phyloP scores from a whole-genome alignment of 2,797 vertebrate species.

The Philypnodon macrostomus region DNA sequence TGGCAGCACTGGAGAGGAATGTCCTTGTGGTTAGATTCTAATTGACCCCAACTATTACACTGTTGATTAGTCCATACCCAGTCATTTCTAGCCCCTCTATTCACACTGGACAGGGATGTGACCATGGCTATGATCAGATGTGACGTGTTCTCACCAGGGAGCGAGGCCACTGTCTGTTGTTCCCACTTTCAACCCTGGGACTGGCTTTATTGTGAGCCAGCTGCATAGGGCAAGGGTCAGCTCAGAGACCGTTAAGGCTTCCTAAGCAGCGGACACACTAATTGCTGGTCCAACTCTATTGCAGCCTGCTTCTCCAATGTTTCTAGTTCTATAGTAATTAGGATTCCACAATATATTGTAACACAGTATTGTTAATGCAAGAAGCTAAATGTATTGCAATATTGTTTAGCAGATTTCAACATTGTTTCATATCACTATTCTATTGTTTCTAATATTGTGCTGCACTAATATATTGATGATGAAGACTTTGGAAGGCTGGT shows the following conservation, averaged over 20 bases:
- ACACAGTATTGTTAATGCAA: no score
- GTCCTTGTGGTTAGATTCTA: slow-evolving; percentile 23
- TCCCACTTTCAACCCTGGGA: slow-evolving; percentile 46
- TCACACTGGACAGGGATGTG: slow-evolving; percentile 40
- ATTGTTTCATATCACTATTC: no score
- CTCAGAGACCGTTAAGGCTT: slow-evolving; percentile 57
- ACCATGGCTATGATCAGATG: slow-evolving; percentile 62
- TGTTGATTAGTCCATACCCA: slow-evolving; percentile 22
- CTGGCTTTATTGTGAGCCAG: slow-evolving; percentile 64
- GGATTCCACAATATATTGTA: no score
- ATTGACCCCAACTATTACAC: slow-evolving; percentile 27
- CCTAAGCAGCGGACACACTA: slow-evolving; percentile 63
- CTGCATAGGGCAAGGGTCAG: slow-evolving; percentile 70
- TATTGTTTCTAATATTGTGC: no score
- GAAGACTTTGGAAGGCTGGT: slow-evolving; percentile 33
- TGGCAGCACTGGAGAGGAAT: background rate
- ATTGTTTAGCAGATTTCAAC: no score
- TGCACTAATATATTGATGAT: no score
- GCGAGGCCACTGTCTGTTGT: slow-evolving; percentile 62
- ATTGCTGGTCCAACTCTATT: slow-evolving; percentile 54
- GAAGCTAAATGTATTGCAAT: no score
- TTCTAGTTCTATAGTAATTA: no score
- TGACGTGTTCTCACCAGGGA: slow-evolving; percentile 68
- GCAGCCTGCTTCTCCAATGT: slow-evolving; percentile 45
- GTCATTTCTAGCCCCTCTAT: slow-evolving; percentile 29